Conservation (phyloP, 1,140 invertebrate genomes). For the Sinella curviseta region DNA sequence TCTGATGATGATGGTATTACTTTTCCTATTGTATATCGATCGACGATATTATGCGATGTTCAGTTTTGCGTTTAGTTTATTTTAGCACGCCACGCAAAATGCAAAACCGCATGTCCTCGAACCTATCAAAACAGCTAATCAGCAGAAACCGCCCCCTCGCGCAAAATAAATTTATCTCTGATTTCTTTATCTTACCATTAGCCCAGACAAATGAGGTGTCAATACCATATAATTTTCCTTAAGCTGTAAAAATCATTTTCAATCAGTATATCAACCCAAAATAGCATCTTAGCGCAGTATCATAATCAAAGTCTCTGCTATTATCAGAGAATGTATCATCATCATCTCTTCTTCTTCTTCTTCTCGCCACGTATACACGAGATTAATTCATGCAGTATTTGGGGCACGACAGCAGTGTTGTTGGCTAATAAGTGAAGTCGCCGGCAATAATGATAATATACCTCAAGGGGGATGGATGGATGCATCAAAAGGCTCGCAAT, state of each 20-base stretch:
- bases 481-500: not conserved
- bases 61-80: not conserved
- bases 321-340: not conserved
- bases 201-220: slow-evolving; percentile 13
- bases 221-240: slow-evolving; percentile 18
- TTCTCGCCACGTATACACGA: not conserved
- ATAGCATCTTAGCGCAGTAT: not conserved
- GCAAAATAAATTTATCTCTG: slow-evolving; percentile 12
- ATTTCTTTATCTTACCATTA: slow-evolving; percentile 14
- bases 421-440: not conserved
- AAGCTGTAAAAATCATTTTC: slow-evolving; percentile 19
- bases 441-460: not conserved
- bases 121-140: slow-evolving; percentile 16
- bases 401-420: not conserved
- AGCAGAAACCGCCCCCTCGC: not conserved
- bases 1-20: no score
- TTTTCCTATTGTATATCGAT: no score
- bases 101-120: not conserved
- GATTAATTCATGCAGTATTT: not conserved
- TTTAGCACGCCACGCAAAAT: not conserved
- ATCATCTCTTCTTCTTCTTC: not conserved
- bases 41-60: no score
- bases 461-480: not conserved
- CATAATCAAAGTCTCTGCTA: not conserved
- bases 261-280: slow-evolving; percentile 14